These are phyloP conservation scores for Spilarctia lutea DNA, from an alignment of 2,888 invertebrate genomes.

Conservation along the genomic window DNA sequence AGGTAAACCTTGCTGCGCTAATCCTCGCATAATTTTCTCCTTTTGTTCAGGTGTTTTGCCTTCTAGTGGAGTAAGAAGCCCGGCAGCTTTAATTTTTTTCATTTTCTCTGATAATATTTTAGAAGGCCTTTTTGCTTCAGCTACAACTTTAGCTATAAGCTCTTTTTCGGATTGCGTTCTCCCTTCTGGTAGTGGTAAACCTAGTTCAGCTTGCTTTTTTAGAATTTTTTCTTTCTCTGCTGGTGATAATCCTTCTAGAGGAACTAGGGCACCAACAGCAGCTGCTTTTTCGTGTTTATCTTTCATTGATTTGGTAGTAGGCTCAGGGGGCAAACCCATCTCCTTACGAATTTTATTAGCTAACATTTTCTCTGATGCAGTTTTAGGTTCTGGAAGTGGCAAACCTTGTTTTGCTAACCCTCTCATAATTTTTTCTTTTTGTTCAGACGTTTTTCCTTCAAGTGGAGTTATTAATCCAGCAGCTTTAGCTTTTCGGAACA, in stretches of 20 bases:
- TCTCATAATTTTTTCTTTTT: too few species aligned
- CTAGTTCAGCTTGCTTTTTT: background rate
- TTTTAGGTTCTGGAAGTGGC: too few species aligned
- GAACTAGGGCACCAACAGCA: slow-evolving; percentile 40
- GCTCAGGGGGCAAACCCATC: too few species aligned
- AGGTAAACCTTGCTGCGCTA: too few species aligned
- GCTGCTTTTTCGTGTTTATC: slow-evolving; percentile 45
- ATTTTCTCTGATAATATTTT: slow-evolving; percentile 35
- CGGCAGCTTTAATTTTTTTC: slow-evolving; percentile 45
- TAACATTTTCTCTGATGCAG: too few species aligned
- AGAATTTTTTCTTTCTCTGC: slow-evolving; percentile 34
- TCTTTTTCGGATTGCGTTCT: slow-evolving; percentile 39
- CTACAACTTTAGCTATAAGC: slow-evolving; percentile 23
- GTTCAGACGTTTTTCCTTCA: too few species aligned
- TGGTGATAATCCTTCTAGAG: background rate
- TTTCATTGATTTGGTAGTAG: slow-evolving; percentile 21
- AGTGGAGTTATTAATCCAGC: slow-evolving; percentile 36
- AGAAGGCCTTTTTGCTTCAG: background rate
- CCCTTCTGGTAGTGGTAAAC: slow-evolving; percentile 34
- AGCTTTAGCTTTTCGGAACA: slow-evolving; percentile 41
- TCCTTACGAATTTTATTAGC: too few species aligned
- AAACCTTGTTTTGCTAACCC: slow-evolving; percentile 10
- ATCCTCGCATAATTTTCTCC: slow-evolving; percentile 11
- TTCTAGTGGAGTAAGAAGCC: slow-evolving; percentile 25
- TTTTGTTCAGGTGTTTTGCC: too few species aligned